Evolutionary conservation across 2,797 vertebrate genomes (phyloP).

Genomic region (Balearica regulorum): DNA sequence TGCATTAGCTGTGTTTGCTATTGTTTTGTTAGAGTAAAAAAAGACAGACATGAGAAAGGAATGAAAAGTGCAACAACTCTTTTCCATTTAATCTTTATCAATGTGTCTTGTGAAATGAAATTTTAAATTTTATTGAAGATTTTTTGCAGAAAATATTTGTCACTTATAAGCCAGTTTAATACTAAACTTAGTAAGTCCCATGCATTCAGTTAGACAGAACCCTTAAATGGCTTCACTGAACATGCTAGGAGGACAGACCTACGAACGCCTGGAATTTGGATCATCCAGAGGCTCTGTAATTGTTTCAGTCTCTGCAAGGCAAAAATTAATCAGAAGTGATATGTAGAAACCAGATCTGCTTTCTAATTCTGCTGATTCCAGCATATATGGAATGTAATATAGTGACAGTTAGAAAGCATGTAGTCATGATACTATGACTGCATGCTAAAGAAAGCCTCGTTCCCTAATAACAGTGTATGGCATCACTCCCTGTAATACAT

Average conservation of each 20-base stretch:
- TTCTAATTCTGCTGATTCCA: slow-evolving; percentile 34
- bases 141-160: background rate
- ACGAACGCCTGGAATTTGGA: background rate
- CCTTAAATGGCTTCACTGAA: background rate
- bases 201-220: background rate
- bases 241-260: background rate
- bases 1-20: background rate
- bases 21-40: background rate
- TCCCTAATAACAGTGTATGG: background rate
- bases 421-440: background rate
- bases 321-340: background rate
- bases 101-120: background rate
- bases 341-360: background rate
- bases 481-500: slow-evolving; percentile 27
- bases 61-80: background rate
- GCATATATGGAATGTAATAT: background rate
- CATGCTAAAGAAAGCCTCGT: slow-evolving; percentile 1
- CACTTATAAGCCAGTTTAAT: background rate
- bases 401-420: background rate
- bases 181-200: background rate
- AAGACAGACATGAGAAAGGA: too few species aligned
- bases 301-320: background rate
- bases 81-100: background rate
- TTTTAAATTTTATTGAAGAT: background rate
- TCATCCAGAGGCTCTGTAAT: background rate